Conservation (phyloP, 2,797 vertebrate species). For the Gobionotothen gibberifrons region DNA sequence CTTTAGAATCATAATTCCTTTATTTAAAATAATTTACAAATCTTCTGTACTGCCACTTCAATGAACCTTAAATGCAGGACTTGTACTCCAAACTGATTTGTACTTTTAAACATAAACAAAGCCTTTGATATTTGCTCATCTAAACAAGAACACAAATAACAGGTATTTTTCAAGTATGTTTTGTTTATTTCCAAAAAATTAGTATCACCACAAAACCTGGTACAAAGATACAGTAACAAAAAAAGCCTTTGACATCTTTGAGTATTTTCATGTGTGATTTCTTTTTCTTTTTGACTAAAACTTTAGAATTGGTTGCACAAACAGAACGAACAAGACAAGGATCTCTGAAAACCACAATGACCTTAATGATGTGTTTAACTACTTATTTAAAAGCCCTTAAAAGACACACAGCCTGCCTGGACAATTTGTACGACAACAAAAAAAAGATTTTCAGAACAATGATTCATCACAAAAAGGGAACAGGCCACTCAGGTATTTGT, state of each 20-base stretch:
- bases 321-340: slow-evolving; percentile 41
- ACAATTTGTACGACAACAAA: slow-evolving; percentile 38
- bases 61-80: background rate
- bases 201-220: slow-evolving; percentile 77
- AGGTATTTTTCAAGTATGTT: slow-evolving; percentile 74
- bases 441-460: slow-evolving; percentile 57
- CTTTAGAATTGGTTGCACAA: slow-evolving; percentile 44
- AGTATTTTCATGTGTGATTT: slow-evolving; percentile 46
- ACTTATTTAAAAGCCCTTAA: slow-evolving; percentile 71
- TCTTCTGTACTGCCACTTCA: background rate
- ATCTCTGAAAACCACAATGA: slow-evolving; percentile 55
- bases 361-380: slow-evolving; percentile 41
- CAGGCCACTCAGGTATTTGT: slow-evolving; percentile 73
- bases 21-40: too few species aligned
- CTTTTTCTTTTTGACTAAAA: slow-evolving; percentile 44
- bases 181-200: slow-evolving; percentile 83
- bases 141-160: slow-evolving; percentile 25
- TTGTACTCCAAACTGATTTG: background rate
- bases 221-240: slow-evolving; percentile 76
- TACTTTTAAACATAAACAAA: background rate
- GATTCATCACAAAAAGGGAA: slow-evolving; percentile 65
- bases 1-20: too few species aligned
- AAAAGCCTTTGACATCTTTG: slow-evolving; percentile 56
- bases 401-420: slow-evolving; percentile 55
- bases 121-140: background rate